Evolutionary conservation across 1,140 invertebrate species (phyloP), one percentile per base, ranked within the genome.

Genomic region (Drosophila prosaltans): DNA sequence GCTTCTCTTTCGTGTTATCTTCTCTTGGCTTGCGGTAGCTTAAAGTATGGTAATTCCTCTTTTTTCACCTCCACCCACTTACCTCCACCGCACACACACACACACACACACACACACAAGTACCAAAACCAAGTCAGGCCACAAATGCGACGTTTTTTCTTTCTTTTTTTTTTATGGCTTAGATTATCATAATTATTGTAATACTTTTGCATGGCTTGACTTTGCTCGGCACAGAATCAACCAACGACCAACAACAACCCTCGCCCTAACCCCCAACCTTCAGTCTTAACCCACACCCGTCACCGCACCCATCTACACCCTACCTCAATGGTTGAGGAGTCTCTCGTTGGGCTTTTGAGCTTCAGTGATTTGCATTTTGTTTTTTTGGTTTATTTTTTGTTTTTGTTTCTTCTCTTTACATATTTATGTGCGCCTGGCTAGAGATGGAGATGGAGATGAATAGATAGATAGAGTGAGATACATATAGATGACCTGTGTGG

Each of bases 161-260:
- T 16, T 80, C 90, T 90, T 90, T 81, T 71, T 76, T 80, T 90
- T 90, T 90, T 90, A 90, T 90, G 88, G 86, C 82, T 81, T 86
- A 90, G 88, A 90, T 90, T 90, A 90, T 90, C 88, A 90, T 90
- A 90, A 90, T 90, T 90, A 90, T 90, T 90, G 86, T 90, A 90
- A 90, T 90, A 83, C 86, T 88, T 86, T 88, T 88, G 83, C 83
- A 86, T 82, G 80, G 83, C 83, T 82, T 86, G 83, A 83, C 83
- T 86, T 48, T 72, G 64, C 75, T 72, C 72, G 68, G 68, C 72
- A 81, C 68, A 75, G 62, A 24, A 61, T 9, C 32, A 40, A 39
- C 6, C 6, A 40, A 16, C 16, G 16, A 16, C 16, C 16, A 16
- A 16, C 16, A 16, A 16, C 16, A 16, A 39, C 6, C 6, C 24